phyloP scores from a whole-genome alignment of 2,888 invertebrate genomes.

The Mimachlamys varia region DNA sequence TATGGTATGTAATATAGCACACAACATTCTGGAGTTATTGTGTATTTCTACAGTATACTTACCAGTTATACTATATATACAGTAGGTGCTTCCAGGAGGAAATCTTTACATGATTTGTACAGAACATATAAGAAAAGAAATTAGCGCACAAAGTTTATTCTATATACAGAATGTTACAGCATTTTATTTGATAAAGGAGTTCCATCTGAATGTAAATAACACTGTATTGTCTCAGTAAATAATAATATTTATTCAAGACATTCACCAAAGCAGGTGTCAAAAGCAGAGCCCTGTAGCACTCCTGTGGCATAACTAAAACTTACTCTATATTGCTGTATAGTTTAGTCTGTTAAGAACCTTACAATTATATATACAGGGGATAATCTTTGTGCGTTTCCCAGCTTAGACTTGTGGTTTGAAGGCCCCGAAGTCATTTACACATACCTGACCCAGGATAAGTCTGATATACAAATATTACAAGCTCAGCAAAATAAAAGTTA shows the following conservation, averaged over 20 bases:
- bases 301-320: not conserved
- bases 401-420: not conserved
- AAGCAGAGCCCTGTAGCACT: constrained; percentile 17
- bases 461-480: not conserved
- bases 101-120: not conserved
- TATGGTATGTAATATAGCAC: too few species aligned
- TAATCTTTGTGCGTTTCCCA: constrained; percentile 16
- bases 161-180: not conserved
- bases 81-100: not conserved
- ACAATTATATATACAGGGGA: constrained; percentile 2
- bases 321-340: not conserved
- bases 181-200: not conserved
- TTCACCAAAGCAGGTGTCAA: not conserved
- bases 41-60: not conserved
- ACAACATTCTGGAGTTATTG: too few species aligned
- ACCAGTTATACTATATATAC: not conserved
- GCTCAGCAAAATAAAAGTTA: constrained; percentile 16
- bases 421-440: not conserved
- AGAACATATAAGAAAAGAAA: not conserved
- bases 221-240: not conserved
- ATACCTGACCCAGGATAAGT: not conserved
- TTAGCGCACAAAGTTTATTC: not conserved
- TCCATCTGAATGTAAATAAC: not conserved
- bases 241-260: not conserved
- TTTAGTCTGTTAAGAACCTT: not conserved